phyloP scores from a whole-genome alignment of 2,797 vertebrate genomes.

The Sebastes iracundus region DNA sequence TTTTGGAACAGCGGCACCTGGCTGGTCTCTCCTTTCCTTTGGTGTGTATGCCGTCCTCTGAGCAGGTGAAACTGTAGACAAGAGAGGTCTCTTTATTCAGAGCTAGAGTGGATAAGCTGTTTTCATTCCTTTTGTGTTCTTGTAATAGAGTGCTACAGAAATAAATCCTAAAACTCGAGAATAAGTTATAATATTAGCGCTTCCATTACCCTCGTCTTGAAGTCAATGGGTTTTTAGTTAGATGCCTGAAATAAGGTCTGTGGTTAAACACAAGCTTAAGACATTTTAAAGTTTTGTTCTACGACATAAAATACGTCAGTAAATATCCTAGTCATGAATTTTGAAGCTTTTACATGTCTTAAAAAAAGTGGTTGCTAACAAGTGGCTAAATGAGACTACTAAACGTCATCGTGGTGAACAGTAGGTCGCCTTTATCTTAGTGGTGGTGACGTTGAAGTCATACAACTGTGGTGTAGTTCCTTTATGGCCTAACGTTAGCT shows the following conservation, averaged over 20 bases:
- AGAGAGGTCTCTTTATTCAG: neutral
- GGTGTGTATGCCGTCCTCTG: neutral
- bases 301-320: neutral
- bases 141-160: neutral
- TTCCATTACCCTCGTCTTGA: neutral
- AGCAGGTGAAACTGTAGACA: neutral
- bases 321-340: neutral
- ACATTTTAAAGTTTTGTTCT: neutral
- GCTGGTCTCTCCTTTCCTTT: neutral
- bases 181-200: neutral
- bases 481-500: accelerated
- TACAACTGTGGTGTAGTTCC: accelerated
- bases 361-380: no score
- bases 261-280: no score
- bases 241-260: neutral
- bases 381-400: no score
- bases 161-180: neutral
- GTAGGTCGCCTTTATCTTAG: no score
- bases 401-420: no score
- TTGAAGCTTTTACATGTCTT: no score
- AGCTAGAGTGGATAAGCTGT: neutral
- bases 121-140: neutral
- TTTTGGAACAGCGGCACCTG: neutral
- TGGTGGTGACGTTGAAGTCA: accelerated
- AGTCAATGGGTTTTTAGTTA: neutral